These are phyloP conservation scores for Ursus arctos DNA, from an alignment of 2,113 vertebrate species.

Conservation along the genomic window DNA sequence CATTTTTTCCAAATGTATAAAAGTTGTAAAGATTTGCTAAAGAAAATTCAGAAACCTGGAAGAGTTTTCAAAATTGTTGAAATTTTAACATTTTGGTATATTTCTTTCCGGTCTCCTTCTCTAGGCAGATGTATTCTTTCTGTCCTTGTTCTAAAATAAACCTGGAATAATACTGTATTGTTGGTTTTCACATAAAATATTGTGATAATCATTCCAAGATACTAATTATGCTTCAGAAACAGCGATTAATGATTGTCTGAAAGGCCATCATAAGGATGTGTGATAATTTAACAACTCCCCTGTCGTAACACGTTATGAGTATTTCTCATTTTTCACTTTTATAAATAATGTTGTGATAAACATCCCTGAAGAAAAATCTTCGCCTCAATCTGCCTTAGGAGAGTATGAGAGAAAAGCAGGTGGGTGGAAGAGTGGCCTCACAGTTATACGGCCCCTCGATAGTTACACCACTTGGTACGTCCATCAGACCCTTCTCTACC, in stretches of 20 bases:
- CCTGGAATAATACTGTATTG: neutral
- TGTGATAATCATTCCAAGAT: neutral
- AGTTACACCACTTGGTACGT: neutral
- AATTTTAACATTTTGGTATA: constrained; percentile 32
- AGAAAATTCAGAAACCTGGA: neutral
- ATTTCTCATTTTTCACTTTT: constrained; percentile 1
- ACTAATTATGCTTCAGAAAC: constrained; percentile 41
- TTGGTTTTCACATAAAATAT: constrained; percentile 50
- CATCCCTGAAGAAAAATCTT: neutral
- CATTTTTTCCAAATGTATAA: neutral
- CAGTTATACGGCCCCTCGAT: neutral
- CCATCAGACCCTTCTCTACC: neutral
- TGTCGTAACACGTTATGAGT: neutral
- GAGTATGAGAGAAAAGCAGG: neutral
- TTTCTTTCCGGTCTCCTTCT: constrained; percentile 10
- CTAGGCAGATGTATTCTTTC: neutral
- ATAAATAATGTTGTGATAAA: constrained; percentile 24
- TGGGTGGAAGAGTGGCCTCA: neutral
- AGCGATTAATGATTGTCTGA: neutral
- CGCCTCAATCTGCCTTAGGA: neutral
- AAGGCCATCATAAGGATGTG: neutral
- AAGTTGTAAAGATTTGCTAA: neutral
- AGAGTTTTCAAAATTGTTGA: neutral
- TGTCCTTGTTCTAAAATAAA: constrained; percentile 40
- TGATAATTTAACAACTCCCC: constrained; percentile 11